Evolutionary conservation across 1,140 invertebrate genomes (phyloP).

Genomic region (Drosophila subpulchrella): DNA sequence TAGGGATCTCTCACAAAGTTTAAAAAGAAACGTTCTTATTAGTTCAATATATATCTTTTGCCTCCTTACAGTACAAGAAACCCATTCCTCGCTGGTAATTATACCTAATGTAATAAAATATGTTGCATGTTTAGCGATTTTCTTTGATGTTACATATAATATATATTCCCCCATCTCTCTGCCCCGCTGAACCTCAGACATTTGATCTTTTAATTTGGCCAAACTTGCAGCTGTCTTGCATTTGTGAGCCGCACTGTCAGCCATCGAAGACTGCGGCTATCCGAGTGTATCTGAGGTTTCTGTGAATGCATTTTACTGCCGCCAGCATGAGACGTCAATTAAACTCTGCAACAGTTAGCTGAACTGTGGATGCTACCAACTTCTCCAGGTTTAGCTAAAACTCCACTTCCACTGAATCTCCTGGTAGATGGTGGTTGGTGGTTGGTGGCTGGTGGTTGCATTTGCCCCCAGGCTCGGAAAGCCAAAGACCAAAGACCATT

Average conservation of each 20-base stretch:
- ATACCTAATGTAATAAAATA: too few species aligned
- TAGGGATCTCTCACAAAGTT: too few species aligned
- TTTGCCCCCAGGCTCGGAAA: conserved; percentile 54
- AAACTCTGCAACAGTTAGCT: conserved; percentile 47
- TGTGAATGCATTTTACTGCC: conserved; percentile 47
- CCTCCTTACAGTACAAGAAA: too few species aligned
- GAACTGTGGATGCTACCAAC: conserved; percentile 48
- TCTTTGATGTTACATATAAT: neutral
- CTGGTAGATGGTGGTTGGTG: neutral
- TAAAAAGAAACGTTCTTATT: too few species aligned
- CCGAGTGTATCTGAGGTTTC: conserved; percentile 38
- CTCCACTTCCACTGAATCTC: conserved; percentile 11
- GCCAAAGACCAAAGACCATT: conserved; percentile 64
- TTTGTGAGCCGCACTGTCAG: conserved; percentile 34
- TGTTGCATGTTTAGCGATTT: too few species aligned
- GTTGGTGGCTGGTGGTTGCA: conserved; percentile 8
- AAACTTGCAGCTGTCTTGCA: conserved; percentile 11
- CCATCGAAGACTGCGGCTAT: conserved; percentile 12
- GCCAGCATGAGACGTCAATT: conserved; percentile 52
- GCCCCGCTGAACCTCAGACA: neutral
- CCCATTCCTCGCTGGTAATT: too few species aligned
- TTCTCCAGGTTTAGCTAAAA: conserved; percentile 3
- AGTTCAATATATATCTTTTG: too few species aligned
- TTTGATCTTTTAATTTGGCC: conserved; percentile 33
- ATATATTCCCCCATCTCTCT: neutral